Evolutionary conservation across 53 echinoderm and acorn worm genomes (phyloP), one percentile per base, ranked within the genome.

Genomic region (Echinometra lucunter): DNA sequence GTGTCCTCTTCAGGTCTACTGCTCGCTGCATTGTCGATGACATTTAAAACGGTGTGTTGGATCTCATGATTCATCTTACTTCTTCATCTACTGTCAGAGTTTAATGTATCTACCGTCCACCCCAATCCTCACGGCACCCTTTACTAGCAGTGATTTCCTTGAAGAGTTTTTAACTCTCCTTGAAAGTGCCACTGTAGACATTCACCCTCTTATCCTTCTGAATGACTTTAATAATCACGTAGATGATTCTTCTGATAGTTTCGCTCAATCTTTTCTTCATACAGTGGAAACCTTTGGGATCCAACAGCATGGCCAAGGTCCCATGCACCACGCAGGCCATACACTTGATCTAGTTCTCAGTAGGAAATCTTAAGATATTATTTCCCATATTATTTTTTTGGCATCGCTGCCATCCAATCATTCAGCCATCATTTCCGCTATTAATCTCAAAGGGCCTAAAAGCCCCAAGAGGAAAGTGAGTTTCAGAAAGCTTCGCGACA

Each of bases 61-160:
- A 82, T 37, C 38, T 82, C 42, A 82, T 42, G 15, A 82, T 82
- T 49, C 53, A 85, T 45, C 45, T 53, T 85, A 85, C 85, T 45
- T 25, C 85, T 45, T 85, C 85, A 45, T 85, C 85, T 25, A 19
- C 85, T 85, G 45, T 45, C 18, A 58, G 21, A 4, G 66, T 66
- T 66, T 66, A 66, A 27, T 66, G 66, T 66, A 66, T 66, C 28
- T 66, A 66, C 66, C 66, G 89, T 38, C 89, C 89, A 89, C 60
- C 89, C 56, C 89, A 89, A 57, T 89, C 89, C 35, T 89, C 89
- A n/a, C n/a, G n/a, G n/a, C n/a, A n/a, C n/a, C n/a, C n/a, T n/a
- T n/a, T n/a, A n/a, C n/a, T n/a, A n/a, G n/a, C n/a, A n/a, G n/a
- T n/a, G n/a, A n/a, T n/a, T n/a, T n/a, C n/a, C n/a, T n/a, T n/a